Evolutionary conservation across 2,113 vertebrate genomes (phyloP).

Genomic region (Numida meleagris): DNA sequence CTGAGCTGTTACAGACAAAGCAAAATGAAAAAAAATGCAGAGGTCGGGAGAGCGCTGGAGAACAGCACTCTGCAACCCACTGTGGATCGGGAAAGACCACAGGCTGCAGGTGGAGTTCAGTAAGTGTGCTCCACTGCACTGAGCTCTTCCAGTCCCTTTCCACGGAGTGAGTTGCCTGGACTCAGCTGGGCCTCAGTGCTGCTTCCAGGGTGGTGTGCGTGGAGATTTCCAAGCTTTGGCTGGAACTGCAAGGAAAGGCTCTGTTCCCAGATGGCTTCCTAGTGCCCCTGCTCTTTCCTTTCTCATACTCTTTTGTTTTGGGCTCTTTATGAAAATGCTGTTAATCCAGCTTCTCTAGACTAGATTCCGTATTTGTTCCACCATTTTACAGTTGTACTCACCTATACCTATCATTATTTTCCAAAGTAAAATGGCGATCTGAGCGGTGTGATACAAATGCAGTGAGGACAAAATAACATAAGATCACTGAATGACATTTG

Average conservation of each 20-base stretch:
- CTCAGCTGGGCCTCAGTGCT: background rate
- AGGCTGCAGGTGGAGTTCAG: background rate
- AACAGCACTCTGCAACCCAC: rapidly evolving
- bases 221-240: background rate
- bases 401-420: background rate
- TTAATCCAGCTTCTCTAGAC: background rate
- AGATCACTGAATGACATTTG: slow-evolving; percentile 1
- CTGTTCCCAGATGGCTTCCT: background rate
- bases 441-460: background rate
- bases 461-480: background rate
- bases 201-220: background rate
- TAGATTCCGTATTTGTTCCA: background rate
- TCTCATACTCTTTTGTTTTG: background rate
- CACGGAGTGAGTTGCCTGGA: background rate
- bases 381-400: background rate
- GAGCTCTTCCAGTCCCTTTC: background rate
- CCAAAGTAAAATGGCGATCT: background rate
- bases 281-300: background rate
- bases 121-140: background rate
- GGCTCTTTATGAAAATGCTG: background rate
- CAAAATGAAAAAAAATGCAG: background rate
- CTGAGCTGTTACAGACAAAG: background rate
- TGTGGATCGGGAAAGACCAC: background rate
- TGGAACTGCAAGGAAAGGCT: background rate
- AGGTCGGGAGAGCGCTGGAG: background rate